Evolutionary conservation across 2,113 vertebrate species (phyloP), one percentile per base, ranked within the genome.

Genomic region (Grantiella picta): DNA sequence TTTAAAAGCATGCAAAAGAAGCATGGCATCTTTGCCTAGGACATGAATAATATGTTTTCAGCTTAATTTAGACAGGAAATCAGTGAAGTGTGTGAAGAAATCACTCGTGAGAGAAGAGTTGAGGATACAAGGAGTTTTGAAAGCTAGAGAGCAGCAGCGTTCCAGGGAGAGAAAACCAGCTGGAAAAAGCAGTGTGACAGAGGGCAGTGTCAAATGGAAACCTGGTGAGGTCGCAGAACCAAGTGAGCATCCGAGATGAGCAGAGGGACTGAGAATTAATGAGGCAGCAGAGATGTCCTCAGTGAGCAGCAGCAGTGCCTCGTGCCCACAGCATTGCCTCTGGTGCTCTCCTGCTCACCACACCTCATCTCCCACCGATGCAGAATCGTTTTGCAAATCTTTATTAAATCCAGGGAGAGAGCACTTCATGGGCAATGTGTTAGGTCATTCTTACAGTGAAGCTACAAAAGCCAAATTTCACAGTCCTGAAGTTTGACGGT

Each of bases 101-200:
- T 15, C 16, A 15, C 20, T 36, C 2, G 7, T 36, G 29, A 80
- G 42, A 47, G 69, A 38, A 36, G 31, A n/a, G 19, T 6, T 7
- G 21, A 20, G n/a, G 38, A 54, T 9, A 25, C 4, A 13, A 56
- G 50, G 60, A 63, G 14, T 49, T 95, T 50, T 89, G 92, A 86
- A 82, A 95, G 94, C 92, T 93, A 97, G 96, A 95, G 95, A 96
- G 97, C 96, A 96, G 92, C 75, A 96, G 83, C 0, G 40, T n/a
- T 95, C 92, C 85, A 94, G 77, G 0, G 0, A 83, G 24, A 70
- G 24, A 71, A 94, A 77, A 23, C 7, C 75, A 73, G 40, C 60
- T 61, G 81, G 35, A 3, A 31, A 40, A n/a, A 27, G 33, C 36
- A 52, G 23, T 40, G 36, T 54, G 81, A 12, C 9, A 33, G 44